phyloP scores from a whole-genome alignment of 2,113 vertebrate genomes.

The Synchiropus splendidus region DNA sequence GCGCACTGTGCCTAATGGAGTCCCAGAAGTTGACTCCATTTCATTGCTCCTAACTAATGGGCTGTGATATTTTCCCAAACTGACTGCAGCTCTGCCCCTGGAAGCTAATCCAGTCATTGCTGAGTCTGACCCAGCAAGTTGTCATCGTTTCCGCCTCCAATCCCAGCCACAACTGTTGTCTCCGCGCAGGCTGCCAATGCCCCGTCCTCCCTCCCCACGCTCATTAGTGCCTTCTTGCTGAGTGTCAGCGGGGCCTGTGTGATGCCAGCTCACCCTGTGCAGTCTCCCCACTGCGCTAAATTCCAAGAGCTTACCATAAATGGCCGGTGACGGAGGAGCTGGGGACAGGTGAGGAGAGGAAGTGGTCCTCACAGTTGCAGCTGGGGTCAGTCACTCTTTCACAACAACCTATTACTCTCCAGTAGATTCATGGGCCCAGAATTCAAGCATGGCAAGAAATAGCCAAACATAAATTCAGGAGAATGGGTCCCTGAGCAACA shows the following conservation, averaged over 20 bases:
- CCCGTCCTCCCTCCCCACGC: constrained; percentile 41
- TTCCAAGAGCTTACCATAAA: constrained; percentile 65
- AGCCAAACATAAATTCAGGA: constrained; percentile 55
- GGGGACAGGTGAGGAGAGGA: constrained; percentile 35
- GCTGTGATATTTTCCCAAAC: constrained; percentile 86
- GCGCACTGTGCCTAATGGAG: constrained; percentile 83
- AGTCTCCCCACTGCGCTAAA: constrained; percentile 43
- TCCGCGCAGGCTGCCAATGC: constrained; percentile 31
- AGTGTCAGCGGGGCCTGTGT: constrained; percentile 48
- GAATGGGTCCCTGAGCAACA: constrained; percentile 58
- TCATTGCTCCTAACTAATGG: constrained; percentile 89
- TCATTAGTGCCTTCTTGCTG: constrained; percentile 61
- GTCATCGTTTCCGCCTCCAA: constrained; percentile 24
- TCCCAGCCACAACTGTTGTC: constrained; percentile 34
- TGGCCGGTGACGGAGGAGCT: constrained; percentile 38
- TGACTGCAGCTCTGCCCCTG: constrained; percentile 71
- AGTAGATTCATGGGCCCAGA: constrained; percentile 47
- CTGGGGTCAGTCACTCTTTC: constrained; percentile 44
- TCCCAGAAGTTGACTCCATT: constrained; percentile 90
- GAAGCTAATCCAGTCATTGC: constrained; percentile 70
- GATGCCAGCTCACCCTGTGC: constrained; percentile 41
- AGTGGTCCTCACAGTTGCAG: neutral
- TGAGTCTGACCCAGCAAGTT: constrained; percentile 42
- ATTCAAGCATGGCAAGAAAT: constrained; percentile 55
- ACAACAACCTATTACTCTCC: constrained; percentile 52